A percentile compares a stretch with the other conserved stretches of the same genome.
Evolutionary conservation across 2,113 vertebrate genomes (phyloP).

Genomic region (Penelope pileata): DNA sequence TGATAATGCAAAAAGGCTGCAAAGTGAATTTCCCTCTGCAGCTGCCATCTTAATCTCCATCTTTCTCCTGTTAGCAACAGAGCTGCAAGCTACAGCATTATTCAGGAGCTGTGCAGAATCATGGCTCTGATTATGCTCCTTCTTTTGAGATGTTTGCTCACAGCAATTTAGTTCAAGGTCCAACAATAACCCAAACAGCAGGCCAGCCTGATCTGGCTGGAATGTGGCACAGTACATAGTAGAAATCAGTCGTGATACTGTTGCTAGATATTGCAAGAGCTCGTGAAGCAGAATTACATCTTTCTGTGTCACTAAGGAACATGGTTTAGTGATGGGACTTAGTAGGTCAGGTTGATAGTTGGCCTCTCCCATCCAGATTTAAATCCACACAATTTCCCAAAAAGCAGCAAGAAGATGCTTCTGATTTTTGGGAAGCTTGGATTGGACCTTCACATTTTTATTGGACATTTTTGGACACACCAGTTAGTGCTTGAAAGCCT

Average conservation of each 20-base stretch:
- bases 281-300: background rate
- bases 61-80: background rate
- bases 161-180: background rate
- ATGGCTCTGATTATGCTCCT: background rate
- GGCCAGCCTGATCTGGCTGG: background rate
- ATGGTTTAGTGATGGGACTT: background rate
- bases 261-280: background rate
- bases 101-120: background rate
- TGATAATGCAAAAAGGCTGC: background rate
- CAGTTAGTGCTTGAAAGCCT: background rate
- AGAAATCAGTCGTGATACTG: background rate
- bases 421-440: background rate
- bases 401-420: background rate
- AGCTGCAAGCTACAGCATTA: background rate
- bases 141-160: background rate
- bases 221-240: fast-evolving
- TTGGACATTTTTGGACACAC: background rate
- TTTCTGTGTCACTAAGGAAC: background rate
- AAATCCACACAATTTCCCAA: background rate
- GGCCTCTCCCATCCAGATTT: background rate
- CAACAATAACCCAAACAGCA: background rate
- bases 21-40: background rate
- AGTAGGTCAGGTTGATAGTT: background rate
- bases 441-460: background rate
- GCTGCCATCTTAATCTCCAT: background rate